Base-by-base conservation (phyloP, 2,113 vertebrate species). In the Tachysurus fulvidraco region DNA sequence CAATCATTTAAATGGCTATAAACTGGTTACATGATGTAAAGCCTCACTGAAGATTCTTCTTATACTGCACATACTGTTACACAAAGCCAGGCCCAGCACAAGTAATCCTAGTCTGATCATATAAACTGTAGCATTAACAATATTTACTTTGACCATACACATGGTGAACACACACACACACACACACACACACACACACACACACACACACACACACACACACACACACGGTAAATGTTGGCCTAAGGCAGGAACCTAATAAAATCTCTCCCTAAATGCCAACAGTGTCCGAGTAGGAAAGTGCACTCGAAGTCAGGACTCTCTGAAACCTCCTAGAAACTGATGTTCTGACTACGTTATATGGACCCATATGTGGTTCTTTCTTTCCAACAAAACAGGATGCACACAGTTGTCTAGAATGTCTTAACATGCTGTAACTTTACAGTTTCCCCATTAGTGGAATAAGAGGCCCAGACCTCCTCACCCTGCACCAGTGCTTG, bases 181-280 rank as follows among this genome's bases (percentile, higher is more conserved):
- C 81, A 83, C 16, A 65, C 64, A 83, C 67, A 83, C 52, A 73
- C n/a, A 60, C 46, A 21, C 69, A 41, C 71, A 36, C 36, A 36
- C 36, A 36, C 36, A 41, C 62, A n/a, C 10, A n/a, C 62, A 67
- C 81, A 83, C 16, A 65, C 64, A 83, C 67, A 83, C 52, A 73
- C n/a, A 60, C 46, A 21, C 69, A 41, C 71, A 36, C 11, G 52
- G 59, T 52, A 52, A 77, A 77, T 85, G 83, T 85, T 85, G 73
- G 57, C 83, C 46, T 77, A 85, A 85, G 83, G 71, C 36, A 46
- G 69, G 57, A 17, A 41, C 23, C 28, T 36, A 23, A 23, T 23
- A 13, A 19, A 25, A 11, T 46, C 44, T 85, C 59, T 64, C 44
- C 57, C 57, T 50, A 6, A 59, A 41, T 73, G 73, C 4, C 52